phyloP scores from a whole-genome alignment of 2,888 invertebrate genomes.

The Eumacrocentrus americanus region DNA sequence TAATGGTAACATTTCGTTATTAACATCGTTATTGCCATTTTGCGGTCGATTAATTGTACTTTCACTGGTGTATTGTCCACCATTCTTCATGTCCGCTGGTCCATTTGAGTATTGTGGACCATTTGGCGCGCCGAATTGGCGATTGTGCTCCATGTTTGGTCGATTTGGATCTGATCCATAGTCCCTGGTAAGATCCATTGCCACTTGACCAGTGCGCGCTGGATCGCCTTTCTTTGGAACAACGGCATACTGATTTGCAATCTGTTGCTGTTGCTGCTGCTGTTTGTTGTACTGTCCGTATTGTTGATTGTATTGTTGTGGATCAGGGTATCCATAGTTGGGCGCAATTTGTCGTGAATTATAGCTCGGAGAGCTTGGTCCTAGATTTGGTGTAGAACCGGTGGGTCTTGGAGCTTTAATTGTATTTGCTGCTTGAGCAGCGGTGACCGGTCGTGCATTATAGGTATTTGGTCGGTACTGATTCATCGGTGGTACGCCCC shows the following conservation, averaged over 20 bases:
- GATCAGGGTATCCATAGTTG: slow-evolving; percentile 47
- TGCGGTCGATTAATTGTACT: slow-evolving; percentile 36
- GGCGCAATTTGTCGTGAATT: slow-evolving; percentile 36
- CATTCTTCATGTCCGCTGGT: slow-evolving; percentile 41
- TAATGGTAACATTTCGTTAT: slow-evolving; percentile 45
- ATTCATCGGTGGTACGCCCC: slow-evolving; percentile 41
- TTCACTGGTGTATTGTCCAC: slow-evolving; percentile 47
- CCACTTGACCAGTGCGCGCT: slow-evolving; percentile 31
- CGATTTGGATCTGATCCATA: slow-evolving; percentile 42
- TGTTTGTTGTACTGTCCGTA: slow-evolving; percentile 50
- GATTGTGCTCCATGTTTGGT: slow-evolving; percentile 40
- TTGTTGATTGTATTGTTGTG: slow-evolving; percentile 46
- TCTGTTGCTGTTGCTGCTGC: slow-evolving; percentile 30
- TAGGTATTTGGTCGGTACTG: slow-evolving; percentile 51
- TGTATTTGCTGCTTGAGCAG: slow-evolving; percentile 47
- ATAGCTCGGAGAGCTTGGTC: slow-evolving; percentile 46
- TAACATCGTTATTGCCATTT: slow-evolving; percentile 36
- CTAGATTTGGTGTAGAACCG: slow-evolving; percentile 54
- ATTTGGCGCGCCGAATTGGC: slow-evolving; percentile 42
- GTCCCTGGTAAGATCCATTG: slow-evolving; percentile 26
- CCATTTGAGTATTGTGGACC: slow-evolving; percentile 43
- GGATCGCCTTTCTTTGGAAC: slow-evolving; percentile 38
- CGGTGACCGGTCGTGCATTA: slow-evolving; percentile 44
- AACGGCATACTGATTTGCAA: slow-evolving; percentile 44
- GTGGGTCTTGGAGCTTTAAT: slow-evolving; percentile 46